Base-by-base conservation (phyloP, 1,140 invertebrate species). In the Apis cerana region DNA sequence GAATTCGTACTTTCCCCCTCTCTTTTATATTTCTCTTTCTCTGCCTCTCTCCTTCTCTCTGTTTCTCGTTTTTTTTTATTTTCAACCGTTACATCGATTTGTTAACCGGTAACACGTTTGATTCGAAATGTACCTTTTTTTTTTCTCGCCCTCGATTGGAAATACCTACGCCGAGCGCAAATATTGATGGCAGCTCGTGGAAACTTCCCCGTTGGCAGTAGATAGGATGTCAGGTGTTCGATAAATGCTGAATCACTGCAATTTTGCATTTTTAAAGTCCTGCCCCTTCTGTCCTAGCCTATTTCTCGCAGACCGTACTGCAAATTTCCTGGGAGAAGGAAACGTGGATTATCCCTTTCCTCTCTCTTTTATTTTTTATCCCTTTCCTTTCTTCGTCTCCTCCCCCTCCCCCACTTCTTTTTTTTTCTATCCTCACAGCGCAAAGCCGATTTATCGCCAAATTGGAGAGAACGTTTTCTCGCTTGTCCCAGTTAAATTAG, bases 181-280 rank as follows among this genome's bases (percentile, higher is more conserved):
- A 76, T 82, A 76, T 82, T n/a, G 80, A 82, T 75, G 74, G 61
- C n/a, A 23, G 43, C 69, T 50, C 23, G 52, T 13, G 50, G 65
- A 65, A 50, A 80, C 65, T 27, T 65, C 75, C 70, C 79, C 48
- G 23, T 80, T 65, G 70, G 70, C 79, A 64, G 48, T 50, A 19
- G 61, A 33, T 61, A 69, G 80, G 43, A 69, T 76, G 72, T 82
- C 80, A 76, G 72, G 71, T 75, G 80, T 81, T 81, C 80, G 72
- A 81, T 75, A 68, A 81, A 81, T 52, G 80, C 72, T 81, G 72
- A 81, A 81, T 81, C 80, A 81, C 80, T 54, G 80, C 72, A 68
- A 82, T 82, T 82, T 82, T 82, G 54, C 80, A 82, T 82, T 76
- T 82, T 76, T 76, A 82, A 82, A 68, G 70, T 82, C 64, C 74